A percentile compares a stretch with the other conserved stretches of the same genome.
phyloP scores from a whole-genome alignment of 2,113 vertebrate species.

The Scalopus aquaticus region DNA sequence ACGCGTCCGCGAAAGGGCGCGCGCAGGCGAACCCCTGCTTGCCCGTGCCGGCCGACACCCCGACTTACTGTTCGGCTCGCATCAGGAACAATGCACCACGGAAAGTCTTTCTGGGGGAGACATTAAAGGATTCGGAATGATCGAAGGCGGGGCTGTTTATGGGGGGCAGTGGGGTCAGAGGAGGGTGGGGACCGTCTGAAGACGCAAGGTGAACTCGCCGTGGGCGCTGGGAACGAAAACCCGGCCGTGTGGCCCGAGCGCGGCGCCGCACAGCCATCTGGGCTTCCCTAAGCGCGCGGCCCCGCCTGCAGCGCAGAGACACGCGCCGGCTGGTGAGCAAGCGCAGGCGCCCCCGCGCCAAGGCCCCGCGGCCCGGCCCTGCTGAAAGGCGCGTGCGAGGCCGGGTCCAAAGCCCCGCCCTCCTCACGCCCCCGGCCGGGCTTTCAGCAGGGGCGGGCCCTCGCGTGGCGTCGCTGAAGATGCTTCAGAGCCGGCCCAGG shows the following conservation, averaged over 20 bases:
- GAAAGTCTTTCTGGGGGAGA: background rate
- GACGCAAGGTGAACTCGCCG: background rate
- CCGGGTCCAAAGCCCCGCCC: slow-evolving; percentile 51
- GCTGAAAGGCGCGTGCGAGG: slow-evolving; percentile 64
- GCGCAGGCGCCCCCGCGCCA: slow-evolving; percentile 37
- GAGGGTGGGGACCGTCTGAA: background rate
- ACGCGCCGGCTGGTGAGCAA: slow-evolving; percentile 41
- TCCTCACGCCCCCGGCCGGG: background rate
- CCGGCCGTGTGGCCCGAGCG: background rate
- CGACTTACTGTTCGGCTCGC: background rate
- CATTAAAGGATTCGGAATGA: slow-evolving; percentile 40
- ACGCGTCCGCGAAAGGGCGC: too few species aligned
- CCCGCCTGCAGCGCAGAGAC: slow-evolving; percentile 47
- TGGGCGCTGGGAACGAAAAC: slow-evolving; percentile 7
- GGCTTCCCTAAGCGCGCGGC: too few species aligned
- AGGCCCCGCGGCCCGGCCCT: background rate
- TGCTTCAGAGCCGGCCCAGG: background rate
- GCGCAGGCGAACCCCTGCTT: fast-evolving
- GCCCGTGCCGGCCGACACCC: fast-evolving
- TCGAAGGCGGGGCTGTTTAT: slow-evolving; percentile 20
- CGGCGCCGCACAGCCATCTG: too few species aligned
- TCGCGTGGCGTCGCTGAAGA: slow-evolving; percentile 23
- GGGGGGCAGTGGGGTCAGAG: background rate
- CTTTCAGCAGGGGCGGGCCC: background rate
- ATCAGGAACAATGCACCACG: background rate